Percentiles rank a stretch among this genome's conserved stretches.
Evolutionary conservation across 2,113 vertebrate species (phyloP).

Genomic region (Henicopernis longicauda): DNA sequence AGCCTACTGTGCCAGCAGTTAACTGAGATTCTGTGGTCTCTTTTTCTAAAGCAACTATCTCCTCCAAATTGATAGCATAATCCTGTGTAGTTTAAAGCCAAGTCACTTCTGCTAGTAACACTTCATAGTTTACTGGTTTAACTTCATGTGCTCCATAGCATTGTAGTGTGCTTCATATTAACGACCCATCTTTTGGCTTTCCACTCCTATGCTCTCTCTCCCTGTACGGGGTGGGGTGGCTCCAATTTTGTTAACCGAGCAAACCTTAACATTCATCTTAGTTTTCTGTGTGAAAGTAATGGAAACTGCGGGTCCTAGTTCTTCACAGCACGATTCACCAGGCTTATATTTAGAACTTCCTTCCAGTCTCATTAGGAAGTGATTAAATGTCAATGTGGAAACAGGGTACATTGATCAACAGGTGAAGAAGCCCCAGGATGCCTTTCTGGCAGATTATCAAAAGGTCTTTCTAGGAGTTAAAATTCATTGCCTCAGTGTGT

Average conservation of each 20-base stretch:
- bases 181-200: neutral
- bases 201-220: neutral
- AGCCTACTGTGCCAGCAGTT: neutral
- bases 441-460: neutral
- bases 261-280: neutral
- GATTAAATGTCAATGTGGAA: neutral
- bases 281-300: neutral
- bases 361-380: neutral
- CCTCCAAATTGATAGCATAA: constrained; percentile 5
- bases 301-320: neutral
- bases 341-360: neutral
- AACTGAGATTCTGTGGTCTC: constrained; percentile 21
- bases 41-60: constrained; percentile 44
- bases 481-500: neutral
- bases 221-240: neutral
- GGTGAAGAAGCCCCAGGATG: neutral
- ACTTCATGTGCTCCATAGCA: neutral
- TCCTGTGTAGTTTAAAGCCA: neutral
- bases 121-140: neutral
- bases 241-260: neutral
- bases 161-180: neutral
- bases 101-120: constrained; percentile 14
- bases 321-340: fast-evolving
- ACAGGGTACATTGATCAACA: neutral
- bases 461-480: neutral